Evolutionary conservation across 2,797 vertebrate genomes (phyloP).

Genomic region (Danionella dracula): DNA sequence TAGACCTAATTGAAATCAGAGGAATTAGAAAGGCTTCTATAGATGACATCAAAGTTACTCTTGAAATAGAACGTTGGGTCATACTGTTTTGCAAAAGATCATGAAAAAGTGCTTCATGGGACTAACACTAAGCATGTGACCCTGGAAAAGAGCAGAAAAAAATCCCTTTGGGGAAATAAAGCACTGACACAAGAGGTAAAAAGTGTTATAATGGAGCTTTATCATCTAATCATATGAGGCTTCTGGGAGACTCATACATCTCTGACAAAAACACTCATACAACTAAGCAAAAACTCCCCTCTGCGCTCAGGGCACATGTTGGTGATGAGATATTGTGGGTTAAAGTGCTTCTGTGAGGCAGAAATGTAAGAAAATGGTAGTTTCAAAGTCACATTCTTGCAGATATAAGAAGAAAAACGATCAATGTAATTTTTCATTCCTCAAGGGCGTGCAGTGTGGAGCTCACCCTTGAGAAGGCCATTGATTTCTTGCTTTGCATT

Average conservation of each 20-base stretch:
- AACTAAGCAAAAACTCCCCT: slow-evolving; percentile 5
- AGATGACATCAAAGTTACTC: background rate
- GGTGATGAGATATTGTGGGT: background rate
- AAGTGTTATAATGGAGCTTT: background rate
- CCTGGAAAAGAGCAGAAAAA: background rate
- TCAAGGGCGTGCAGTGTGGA: background rate
- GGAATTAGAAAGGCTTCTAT: too few species aligned
- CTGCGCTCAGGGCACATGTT: background rate
- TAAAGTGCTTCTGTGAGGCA: slow-evolving; percentile 15
- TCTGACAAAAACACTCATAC: background rate
- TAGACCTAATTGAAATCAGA: too few species aligned
- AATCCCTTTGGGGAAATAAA: background rate
- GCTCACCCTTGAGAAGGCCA: background rate
- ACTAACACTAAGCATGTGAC: background rate
- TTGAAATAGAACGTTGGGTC: background rate
- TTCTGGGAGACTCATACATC: background rate
- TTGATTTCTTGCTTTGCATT: background rate
- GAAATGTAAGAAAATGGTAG: background rate
- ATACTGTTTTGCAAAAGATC: background rate
- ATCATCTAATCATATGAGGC: slow-evolving; percentile 7
- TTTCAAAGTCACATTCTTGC: slow-evolving; percentile 1
- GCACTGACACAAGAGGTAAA: background rate
- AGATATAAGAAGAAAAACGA: slow-evolving; percentile 1
- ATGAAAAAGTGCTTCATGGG: background rate
- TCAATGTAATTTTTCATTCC: background rate